Conservation (phyloP, 2,888 invertebrate species). For the Euplagia quadripunctaria region DNA sequence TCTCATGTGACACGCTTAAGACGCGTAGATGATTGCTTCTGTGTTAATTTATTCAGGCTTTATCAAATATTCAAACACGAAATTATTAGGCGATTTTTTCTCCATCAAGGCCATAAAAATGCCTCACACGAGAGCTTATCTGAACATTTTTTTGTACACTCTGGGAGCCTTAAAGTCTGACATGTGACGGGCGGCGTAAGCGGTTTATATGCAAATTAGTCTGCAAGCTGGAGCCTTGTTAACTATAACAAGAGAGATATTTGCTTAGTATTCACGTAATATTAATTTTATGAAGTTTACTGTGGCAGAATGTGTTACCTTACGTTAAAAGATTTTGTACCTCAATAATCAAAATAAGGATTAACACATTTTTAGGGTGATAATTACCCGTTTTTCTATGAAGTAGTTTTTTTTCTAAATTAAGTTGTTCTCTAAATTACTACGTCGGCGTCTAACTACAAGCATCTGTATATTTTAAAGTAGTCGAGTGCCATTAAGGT, state of each 20-base stretch:
- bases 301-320: background rate
- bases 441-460: background rate
- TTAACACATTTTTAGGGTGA: too few relatives aligned
- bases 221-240: slow-evolving; percentile 40
- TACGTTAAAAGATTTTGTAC: background rate
- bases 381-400: too few relatives aligned
- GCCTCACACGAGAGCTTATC: slow-evolving; percentile 19
- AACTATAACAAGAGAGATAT: slow-evolving; percentile 52
- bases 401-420: too few relatives aligned
- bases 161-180: slow-evolving; percentile 21
- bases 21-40: too few relatives aligned
- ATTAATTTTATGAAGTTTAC: background rate
- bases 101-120: slow-evolving; percentile 7
- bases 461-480: too few relatives aligned
- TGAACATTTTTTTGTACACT: slow-evolving; percentile 24
- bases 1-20: background rate
- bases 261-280: slow-evolving; percentile 51
- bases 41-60: background rate
- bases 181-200: slow-evolving; percentile 43
- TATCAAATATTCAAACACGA: background rate
- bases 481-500: too few relatives aligned
- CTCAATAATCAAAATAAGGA: too few relatives aligned
- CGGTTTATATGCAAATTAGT: slow-evolving; percentile 56
- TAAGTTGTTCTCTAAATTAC: background rate
- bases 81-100: slow-evolving; percentile 6